A percentile compares a stretch with the other conserved stretches of the same genome.
Evolutionary conservation across 1,140 invertebrate species (phyloP).

Genomic region (Forficula auricularia): DNA sequence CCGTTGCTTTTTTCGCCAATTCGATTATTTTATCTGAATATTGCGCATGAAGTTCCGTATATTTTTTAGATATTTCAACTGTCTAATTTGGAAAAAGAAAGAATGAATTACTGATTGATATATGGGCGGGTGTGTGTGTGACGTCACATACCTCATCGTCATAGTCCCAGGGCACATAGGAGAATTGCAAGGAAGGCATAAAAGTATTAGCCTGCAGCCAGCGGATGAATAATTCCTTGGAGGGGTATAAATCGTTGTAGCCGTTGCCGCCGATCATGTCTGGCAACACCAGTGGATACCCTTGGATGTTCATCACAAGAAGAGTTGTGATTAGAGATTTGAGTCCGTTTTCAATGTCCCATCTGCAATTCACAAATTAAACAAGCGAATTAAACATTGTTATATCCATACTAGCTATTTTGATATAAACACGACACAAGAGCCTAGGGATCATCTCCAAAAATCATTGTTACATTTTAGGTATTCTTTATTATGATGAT

Average conservation of each 20-base stretch:
- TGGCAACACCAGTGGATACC: constrained; percentile 69
- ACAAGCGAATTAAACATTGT: no score
- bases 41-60: constrained; percentile 23
- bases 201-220: constrained; percentile 79
- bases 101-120: no score
- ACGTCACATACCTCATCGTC: constrained; percentile 37
- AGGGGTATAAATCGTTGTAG: constrained; percentile 32
- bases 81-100: constrained; percentile 11
- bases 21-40: constrained; percentile 19
- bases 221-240: constrained; percentile 68
- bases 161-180: constrained; percentile 73
- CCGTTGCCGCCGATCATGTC: constrained; percentile 88
- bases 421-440: no score
- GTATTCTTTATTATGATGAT: no score
- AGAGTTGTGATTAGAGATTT: constrained; percentile 51
- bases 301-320: constrained; percentile 58
- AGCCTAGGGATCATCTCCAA: no score
- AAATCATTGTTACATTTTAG: no score
- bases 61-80: constrained; percentile 21
- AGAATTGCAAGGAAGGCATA: constrained; percentile 76
- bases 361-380: no score
- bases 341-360: constrained; percentile 33
- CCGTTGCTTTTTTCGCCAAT: constrained; percentile 20
- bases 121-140: no score
- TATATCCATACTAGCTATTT: no score